Conservation (phyloP, 2,888 invertebrate species). For the Hemaris fuciformis region DNA sequence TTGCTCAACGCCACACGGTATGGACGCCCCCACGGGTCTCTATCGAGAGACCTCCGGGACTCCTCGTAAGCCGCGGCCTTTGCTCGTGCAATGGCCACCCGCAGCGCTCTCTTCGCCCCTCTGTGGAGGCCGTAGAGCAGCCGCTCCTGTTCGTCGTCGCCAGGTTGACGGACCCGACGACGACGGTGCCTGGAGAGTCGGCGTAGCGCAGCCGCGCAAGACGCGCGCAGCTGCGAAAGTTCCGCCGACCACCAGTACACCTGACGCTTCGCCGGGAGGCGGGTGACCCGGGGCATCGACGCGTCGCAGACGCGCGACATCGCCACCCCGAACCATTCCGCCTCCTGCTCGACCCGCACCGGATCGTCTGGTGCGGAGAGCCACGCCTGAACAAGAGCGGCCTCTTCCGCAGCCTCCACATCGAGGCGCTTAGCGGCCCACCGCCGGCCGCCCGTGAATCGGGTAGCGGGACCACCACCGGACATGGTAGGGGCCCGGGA, state of each 20-base stretch:
- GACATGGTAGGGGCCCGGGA: no score
- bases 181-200: neutral
- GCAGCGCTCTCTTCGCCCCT: neutral
- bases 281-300: neutral
- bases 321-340: neutral
- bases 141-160: neutral
- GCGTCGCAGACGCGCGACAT: neutral
- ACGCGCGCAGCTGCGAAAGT: neutral
- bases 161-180: neutral
- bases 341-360: neutral
- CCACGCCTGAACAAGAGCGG: neutral
- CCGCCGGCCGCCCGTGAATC: neutral
- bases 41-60: neutral
- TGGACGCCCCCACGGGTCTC: neutral
- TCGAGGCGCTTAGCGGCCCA: conserved; percentile 13
- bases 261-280: neutral
- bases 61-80: neutral
- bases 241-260: neutral
- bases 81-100: neutral
- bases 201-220: neutral
- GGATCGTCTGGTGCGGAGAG: neutral
- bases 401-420: neutral
- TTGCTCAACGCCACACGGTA: neutral
- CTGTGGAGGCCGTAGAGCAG: neutral
- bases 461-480: neutral